phyloP scores from a whole-genome alignment of 2,113 vertebrate species.

The Macheiramphus alcinus region DNA sequence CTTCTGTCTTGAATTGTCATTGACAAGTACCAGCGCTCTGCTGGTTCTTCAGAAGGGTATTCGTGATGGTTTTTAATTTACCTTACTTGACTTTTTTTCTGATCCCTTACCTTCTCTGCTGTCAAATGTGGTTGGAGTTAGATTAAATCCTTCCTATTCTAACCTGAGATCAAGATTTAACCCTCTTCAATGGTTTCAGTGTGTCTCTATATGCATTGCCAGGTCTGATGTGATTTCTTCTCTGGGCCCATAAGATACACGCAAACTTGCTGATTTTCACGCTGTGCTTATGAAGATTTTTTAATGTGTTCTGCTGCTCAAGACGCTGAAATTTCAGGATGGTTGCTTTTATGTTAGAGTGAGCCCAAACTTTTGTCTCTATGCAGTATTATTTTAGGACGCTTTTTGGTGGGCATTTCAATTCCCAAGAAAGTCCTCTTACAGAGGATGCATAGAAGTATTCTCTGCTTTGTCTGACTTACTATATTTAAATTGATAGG shows the following conservation, averaged over 20 bases:
- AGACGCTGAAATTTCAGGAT: background rate
- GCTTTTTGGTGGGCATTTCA: background rate
- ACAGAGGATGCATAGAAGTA: background rate
- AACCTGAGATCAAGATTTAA: background rate
- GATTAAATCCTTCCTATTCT: background rate
- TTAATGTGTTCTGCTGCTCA: background rate
- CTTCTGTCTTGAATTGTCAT: background rate
- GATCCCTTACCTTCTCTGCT: background rate
- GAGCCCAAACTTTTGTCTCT: background rate
- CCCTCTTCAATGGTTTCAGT: background rate
- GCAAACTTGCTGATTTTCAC: background rate
- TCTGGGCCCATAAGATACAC: background rate
- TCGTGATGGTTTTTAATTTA: background rate
- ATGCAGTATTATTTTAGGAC: background rate
- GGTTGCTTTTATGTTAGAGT: background rate
- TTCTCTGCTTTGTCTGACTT: background rate
- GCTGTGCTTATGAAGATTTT: background rate
- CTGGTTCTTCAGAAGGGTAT: background rate
- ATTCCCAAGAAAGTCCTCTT: background rate
- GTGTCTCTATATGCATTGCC: background rate
- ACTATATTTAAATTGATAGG: background rate
- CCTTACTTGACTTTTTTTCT: background rate
- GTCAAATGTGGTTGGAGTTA: background rate
- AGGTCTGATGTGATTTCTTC: background rate
- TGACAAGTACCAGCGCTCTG: background rate